Evolutionary conservation across 2,888 invertebrate species (phyloP).

Genomic region (Drosophila paramelanica): DNA sequence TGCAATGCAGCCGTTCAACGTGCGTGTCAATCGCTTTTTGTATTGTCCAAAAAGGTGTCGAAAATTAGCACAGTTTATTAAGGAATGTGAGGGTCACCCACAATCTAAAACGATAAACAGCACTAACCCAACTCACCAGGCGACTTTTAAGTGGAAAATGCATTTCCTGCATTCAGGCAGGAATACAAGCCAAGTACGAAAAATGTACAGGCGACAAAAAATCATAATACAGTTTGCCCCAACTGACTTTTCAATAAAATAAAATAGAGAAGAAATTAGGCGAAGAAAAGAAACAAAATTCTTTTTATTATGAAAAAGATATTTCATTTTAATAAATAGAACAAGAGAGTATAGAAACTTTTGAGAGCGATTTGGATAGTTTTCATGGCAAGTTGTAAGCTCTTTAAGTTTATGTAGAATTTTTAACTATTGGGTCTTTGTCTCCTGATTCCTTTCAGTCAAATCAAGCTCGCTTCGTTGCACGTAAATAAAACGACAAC

Average conservation of each 20-base stretch:
- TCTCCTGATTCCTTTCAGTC: conserved; percentile 2
- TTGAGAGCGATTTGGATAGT: not conserved
- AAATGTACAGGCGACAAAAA: conserved; percentile 52
- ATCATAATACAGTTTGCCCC: not conserved
- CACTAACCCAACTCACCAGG: conserved; percentile 52
- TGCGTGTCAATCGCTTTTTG: conserved; percentile 64
- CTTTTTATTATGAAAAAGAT: no score
- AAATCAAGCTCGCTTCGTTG: conserved; percentile 52
- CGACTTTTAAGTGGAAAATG: conserved; percentile 72
- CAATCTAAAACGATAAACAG: conserved; percentile 62
- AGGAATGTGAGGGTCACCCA: conserved; percentile 28
- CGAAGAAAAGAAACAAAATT: no score
- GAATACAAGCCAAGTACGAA: conserved; percentile 35
- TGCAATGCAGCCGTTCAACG: conserved; percentile 22
- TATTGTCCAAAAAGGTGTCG: conserved; percentile 61
- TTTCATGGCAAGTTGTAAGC: not conserved
- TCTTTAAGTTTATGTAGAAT: not conserved
- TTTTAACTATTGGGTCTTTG: not conserved
- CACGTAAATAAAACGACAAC: conserved; percentile 38
- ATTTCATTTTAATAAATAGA: no score
- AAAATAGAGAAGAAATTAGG: not conserved
- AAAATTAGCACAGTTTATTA: conserved; percentile 66
- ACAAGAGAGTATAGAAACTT: no score
- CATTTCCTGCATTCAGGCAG: conserved; percentile 61
- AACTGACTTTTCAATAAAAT: not conserved